Base-by-base conservation (phyloP, 1,140 invertebrate genomes). In the Lordiphosa clarofinis region DNA sequence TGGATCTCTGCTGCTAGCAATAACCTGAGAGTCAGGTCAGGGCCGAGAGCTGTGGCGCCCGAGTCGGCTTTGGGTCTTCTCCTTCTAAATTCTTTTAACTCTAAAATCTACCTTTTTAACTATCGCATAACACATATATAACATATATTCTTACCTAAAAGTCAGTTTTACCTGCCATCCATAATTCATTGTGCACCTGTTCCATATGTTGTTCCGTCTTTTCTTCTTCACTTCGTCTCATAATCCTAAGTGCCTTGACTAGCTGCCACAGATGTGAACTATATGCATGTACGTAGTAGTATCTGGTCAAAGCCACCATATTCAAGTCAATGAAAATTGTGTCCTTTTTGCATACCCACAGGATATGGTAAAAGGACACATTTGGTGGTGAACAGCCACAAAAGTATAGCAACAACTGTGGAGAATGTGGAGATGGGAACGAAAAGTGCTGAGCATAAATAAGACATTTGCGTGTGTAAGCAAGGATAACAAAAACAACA, bases 401-500 rank as follows among this genome's bases (percentile, higher is more conserved):
- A 35, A 35, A 35, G 54, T 31, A 31, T 8, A 31, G 28, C 52
- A 74, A 50, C 55, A 54, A 55, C 2, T 40, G 28, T 19, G 19
- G 21, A 28, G 13, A 13, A 15, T 11, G 33, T 11, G 33, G 52
- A 43, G 50, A 31, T 53, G 62, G 58, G 31, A 38, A 56, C 43
- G 70, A 73, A 82, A 82, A 82, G 67, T 82, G 78, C 76, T 82
- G 76, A 86, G 78, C 78, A 82, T 82, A 84, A 82, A 82, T 82
- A 82, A 82, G 78, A 82, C 78, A 84, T 82, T 81, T 81, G 76
- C 76, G 76, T 75, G 76, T 81, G 76, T 68, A 75, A 81, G 71
- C 75, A 75, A 62, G 57, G 46, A 62, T 35, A 62, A 44, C 10
- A 46, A 43, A 31, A 65, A 31, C 33, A 60, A 33, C 35, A 58